A percentile compares a stretch with the other conserved stretches of the same genome.
These are phyloP conservation scores for Danaus chrysippus DNA, from an alignment of 2,888 invertebrate genomes.

Conservation along the genomic window DNA sequence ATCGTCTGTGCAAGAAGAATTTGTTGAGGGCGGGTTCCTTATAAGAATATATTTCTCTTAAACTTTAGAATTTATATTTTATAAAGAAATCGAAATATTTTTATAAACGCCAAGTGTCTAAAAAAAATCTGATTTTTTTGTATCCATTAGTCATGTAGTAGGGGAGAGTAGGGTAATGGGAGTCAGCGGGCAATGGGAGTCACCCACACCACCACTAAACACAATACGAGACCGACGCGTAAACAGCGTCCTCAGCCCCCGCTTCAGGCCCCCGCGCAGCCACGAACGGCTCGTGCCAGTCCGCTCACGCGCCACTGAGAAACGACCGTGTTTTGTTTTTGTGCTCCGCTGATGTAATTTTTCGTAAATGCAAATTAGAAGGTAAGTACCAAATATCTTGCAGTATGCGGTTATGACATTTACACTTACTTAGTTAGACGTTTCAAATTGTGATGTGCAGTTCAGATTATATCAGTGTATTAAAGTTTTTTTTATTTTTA, in stretches of 20 bases:
- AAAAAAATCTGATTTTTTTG: no score
- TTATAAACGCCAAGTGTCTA: no score
- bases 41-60: no score
- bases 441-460: no score
- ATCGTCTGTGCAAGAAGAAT: no score
- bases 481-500: slow-evolving; percentile 21
- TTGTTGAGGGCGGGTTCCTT: no score
- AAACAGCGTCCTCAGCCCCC: slow-evolving; percentile 22
- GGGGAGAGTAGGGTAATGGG: slow-evolving; percentile 32
- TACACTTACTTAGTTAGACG: slow-evolving; percentile 26
- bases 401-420: slow-evolving; percentile 31
- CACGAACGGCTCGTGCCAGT: slow-evolving; percentile 34
- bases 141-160: no score
- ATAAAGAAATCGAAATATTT: no score
- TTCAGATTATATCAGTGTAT: background rate
- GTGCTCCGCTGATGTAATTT: slow-evolving; percentile 28
- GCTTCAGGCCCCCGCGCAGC: no score
- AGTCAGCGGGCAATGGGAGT: slow-evolving; percentile 32
- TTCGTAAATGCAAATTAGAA: slow-evolving; percentile 28
- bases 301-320: slow-evolving; percentile 29
- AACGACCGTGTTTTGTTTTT: slow-evolving; percentile 36
- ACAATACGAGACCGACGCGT: slow-evolving; percentile 29
- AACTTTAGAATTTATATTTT: no score
- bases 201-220: slow-evolving; percentile 31
- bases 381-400: slow-evolving; percentile 33